Percentiles rank a stretch among this genome's conserved stretches.
phyloP scores from a whole-genome alignment of 2,113 vertebrate species.

The Gracilinanus agilis region DNA sequence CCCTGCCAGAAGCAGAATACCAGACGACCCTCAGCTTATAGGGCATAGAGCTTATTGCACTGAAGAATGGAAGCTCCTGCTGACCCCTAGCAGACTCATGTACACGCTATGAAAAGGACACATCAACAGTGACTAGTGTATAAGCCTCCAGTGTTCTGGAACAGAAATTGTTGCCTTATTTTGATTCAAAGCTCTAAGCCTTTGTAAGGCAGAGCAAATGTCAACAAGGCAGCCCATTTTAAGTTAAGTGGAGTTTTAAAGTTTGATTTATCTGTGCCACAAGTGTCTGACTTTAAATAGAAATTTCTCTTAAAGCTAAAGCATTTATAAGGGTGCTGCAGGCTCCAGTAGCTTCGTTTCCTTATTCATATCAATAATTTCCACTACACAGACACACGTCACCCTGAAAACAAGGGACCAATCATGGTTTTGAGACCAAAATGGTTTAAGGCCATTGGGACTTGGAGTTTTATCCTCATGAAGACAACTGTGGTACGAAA shows the following conservation, averaged over 20 bases:
- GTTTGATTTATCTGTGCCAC: constrained; percentile 55
- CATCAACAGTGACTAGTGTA: fast-evolving
- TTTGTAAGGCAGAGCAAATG: not conserved
- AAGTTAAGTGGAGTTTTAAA: constrained; percentile 24
- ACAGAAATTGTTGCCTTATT: constrained; percentile 23
- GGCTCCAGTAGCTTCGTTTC: constrained; percentile 20
- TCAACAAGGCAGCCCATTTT: constrained; percentile 43
- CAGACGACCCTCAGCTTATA: not conserved
- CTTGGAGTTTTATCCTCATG: constrained; percentile 1
- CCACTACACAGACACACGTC: constrained; percentile 64
- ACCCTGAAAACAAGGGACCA: constrained; percentile 69
- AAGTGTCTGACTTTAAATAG: constrained; percentile 48
- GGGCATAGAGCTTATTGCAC: constrained; percentile 18
- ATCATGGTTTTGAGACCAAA: constrained; percentile 26
- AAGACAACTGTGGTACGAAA: constrained; percentile 11
- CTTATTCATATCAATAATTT: constrained; percentile 66
- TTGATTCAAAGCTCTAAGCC: constrained; percentile 34
- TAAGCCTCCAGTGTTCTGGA: constrained; percentile 55
- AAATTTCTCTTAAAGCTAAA: constrained; percentile 46
- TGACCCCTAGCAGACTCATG: constrained; percentile 28
- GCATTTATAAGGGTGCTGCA: constrained; percentile 65
- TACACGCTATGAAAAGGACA: constrained; percentile 47
- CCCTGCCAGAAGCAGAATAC: constrained; percentile 40
- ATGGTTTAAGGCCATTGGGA: constrained; percentile 58
- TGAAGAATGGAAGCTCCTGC: constrained; percentile 40